Conservation (phyloP, 2,797 vertebrate species). For the Pangasius sanitwongsei region DNA sequence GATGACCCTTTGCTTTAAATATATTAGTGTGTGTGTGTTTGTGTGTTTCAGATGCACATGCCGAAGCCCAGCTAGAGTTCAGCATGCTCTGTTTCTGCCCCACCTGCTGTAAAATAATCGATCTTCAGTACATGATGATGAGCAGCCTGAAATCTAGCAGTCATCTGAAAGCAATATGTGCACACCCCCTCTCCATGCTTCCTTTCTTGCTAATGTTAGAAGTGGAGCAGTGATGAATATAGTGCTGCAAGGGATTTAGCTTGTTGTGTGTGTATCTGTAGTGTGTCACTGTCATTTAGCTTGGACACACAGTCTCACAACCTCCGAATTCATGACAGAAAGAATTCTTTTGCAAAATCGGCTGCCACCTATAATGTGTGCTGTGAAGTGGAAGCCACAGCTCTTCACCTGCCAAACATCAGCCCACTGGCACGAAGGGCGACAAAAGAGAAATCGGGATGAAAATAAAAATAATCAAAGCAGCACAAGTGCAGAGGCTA, state of each 20-base stretch:
- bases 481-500: too few relatives aligned
- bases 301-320: neutral
- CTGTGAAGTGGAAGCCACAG: neutral
- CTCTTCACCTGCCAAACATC: constrained; percentile 41
- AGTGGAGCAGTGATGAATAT: neutral
- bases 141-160: constrained; percentile 7
- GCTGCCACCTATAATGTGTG: constrained; percentile 53
- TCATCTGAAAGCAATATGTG: neutral
- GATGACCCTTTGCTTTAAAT: too few relatives aligned
- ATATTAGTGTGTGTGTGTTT: too few relatives aligned
- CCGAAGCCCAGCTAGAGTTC: too few relatives aligned
- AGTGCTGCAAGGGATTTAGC: neutral
- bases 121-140: neutral
- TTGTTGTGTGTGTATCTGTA: neutral
- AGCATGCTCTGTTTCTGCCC: neutral
- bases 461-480: neutral
- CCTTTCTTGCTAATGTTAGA: neutral
- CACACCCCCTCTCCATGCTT: neutral
- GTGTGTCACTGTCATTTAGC: constrained; percentile 22
- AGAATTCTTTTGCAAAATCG: constrained; percentile 54
- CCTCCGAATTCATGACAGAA: constrained; percentile 7
- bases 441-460: neutral
- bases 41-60: too few relatives aligned
- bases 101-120: neutral
- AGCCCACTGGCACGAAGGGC: constrained; percentile 32